phyloP scores from a whole-genome alignment of 2,113 vertebrate species.

The Papio anubis region DNA sequence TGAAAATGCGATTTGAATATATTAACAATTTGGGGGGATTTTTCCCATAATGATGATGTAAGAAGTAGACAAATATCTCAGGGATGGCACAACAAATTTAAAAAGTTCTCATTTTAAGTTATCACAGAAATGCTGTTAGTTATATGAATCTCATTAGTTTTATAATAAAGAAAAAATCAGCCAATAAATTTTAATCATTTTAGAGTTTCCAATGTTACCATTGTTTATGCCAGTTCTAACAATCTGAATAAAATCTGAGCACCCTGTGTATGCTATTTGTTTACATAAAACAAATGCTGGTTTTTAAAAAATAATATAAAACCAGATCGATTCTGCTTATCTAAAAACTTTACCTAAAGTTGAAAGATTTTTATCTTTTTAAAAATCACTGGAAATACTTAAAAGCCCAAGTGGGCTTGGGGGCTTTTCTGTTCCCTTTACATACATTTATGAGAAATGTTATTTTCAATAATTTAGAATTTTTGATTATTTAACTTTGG shows the following conservation, averaged over 20 bases:
- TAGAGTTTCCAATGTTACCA: not conserved
- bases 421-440: not conserved
- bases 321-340: not conserved
- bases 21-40: not conserved
- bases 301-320: not conserved
- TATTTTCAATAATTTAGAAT: not conserved
- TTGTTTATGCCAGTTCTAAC: not conserved
- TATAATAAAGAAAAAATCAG: not conserved
- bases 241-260: not conserved
- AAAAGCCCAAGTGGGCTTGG: not conserved
- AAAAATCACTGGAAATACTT: not conserved
- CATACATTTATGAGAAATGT: not conserved
- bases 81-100: not conserved
- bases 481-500: not conserved
- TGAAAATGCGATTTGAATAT: slow-evolving; percentile 45
- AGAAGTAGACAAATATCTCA: not conserved
- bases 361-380: slow-evolving; percentile 29
- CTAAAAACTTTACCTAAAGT: not conserved
- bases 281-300: not conserved
- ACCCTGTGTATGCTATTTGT: not conserved
- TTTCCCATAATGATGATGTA: not conserved
- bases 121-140: not conserved
- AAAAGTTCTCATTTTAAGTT: not conserved
- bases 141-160: not conserved
- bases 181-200: not conserved